Evolutionary conservation across 2,888 invertebrate species (phyloP).

Genomic region (Apodemia mormo): DNA sequence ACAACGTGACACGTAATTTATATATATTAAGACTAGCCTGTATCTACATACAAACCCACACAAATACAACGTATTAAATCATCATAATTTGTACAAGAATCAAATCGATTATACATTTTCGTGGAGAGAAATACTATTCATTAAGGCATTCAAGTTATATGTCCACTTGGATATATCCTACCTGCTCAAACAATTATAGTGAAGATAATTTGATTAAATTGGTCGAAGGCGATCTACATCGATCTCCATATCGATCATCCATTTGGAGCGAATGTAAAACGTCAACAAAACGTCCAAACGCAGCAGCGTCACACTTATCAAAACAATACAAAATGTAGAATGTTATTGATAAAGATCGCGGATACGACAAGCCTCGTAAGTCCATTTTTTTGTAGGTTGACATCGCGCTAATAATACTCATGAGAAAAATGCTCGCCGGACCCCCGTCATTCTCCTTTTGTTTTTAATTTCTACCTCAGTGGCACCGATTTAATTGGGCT

Average conservation of each 20-base stretch:
- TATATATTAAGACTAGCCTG: no score
- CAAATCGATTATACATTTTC: not conserved
- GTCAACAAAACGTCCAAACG: slow-evolving; percentile 67
- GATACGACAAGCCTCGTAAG: slow-evolving; percentile 71
- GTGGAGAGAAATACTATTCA: not conserved
- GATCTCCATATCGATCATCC: slow-evolving; percentile 59
- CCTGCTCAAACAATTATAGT: slow-evolving; percentile 7
- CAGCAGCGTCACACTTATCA: slow-evolving; percentile 72
- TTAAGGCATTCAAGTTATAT: not conserved
- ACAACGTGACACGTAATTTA: no score
- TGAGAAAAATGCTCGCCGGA: slow-evolving; percentile 79
- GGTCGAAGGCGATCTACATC: slow-evolving; percentile 15
- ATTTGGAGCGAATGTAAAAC: slow-evolving; percentile 64
- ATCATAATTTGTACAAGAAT: not conserved
- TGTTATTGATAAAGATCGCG: slow-evolving; percentile 77
- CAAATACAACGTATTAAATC: not conserved
- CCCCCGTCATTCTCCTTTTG: slow-evolving; percentile 78
- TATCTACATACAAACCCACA: not conserved
- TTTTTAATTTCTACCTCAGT: slow-evolving; percentile 83
- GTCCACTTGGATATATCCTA: not conserved
- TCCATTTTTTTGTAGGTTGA: slow-evolving; percentile 78
- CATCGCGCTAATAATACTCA: slow-evolving; percentile 82
- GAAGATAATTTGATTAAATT: slow-evolving; percentile 13
- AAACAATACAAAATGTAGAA: slow-evolving; percentile 80
- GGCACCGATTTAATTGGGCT: slow-evolving; percentile 82